Evolutionary conservation across 2,113 vertebrate species (phyloP), one percentile per base, ranked within the genome.

Genomic region (Collichthys lucidus): DNA sequence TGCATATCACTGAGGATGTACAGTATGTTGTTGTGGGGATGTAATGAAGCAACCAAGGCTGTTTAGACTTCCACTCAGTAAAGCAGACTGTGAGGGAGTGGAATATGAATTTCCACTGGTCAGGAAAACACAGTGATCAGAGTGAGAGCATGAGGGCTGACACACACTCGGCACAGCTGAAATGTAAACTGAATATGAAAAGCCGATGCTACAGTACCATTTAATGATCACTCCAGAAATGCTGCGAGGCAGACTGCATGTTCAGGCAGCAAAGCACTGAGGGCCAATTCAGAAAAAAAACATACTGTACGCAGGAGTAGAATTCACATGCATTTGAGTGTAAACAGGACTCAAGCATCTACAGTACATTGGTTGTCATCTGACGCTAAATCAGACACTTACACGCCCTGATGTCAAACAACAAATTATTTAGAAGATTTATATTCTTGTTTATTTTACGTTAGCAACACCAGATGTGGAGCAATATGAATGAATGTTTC

Each of bases 101-200:
- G 12, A 59, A 40, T 40, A 9, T 40, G 35, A 40, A 17, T 47
- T 62, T 78, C 72, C 42, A 61, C 56, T 76, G 57, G 76, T 60
- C 65, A 52, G 77, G 70, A 75, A 88, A 77, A 86, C 57, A 29
- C 16, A 61, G 65, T 1, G 20, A 80, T 57, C 63, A 78, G 44
- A 72, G 74, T 2, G 17, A 42, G 78, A 47, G 71, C 78, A 35
- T 3, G 40, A 62, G 11, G 61, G 74, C 26, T 35, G 78, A 74
- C 77, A 77, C 35, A 72, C 46, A 67, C 47, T 12, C 59, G 62
- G 74, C 77, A 46, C 53, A 15, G 57, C 74, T 61, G 59, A 69
- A 66, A 78, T 68, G 46, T 67, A 72, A 77, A 90, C 63, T 62
- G 64, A 64, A 64, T 50, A n/a, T 29, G 56, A 79, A 67, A 60